Base-by-base conservation (phyloP, 2,113 vertebrate species). In the Sorex araneus region DNA sequence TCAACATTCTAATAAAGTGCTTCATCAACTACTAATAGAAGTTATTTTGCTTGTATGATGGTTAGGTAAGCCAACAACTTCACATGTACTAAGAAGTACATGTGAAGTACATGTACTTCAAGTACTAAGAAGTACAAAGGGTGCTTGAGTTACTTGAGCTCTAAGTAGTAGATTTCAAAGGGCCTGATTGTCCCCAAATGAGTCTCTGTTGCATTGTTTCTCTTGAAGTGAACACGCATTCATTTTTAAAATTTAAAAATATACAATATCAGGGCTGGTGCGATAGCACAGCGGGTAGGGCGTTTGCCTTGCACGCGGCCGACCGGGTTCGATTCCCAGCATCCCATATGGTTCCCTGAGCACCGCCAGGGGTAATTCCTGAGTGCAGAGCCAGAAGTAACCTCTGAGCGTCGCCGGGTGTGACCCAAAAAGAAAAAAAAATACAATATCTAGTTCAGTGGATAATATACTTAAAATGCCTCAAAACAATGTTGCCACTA, bases 231-330 rank as follows among this genome's bases (percentile, higher is more conserved):
- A 83, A 45, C 63, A 57, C 4, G 30, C 1, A 16, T 86, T 89
- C 45, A 57, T 47, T 92, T 95, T 67, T 60, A 67, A 16, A 43
- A 86, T 81, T 77, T 76, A 81, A 67, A 67, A 45, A 45, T 45
- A 30, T 13, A n/a, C 40, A 40, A 30, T 63, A 9, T 74, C 66
- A n/a, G n/a, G n/a, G n/a, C n/a, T n/a, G n/a, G n/a, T n/a, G n/a
- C n/a, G n/a, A n/a, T n/a, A n/a, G n/a, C n/a, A n/a, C n/a, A n/a
- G n/a, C n/a, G n/a, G n/a, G n/a, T n/a, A n/a, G n/a, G n/a, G n/a
- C n/a, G n/a, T n/a, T n/a, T n/a, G n/a, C n/a, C n/a, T n/a, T n/a
- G n/a, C n/a, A n/a, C n/a, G n/a, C n/a, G n/a, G n/a, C n/a, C n/a
- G n/a, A n/a, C n/a, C n/a, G n/a, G n/a, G n/a, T n/a, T n/a, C n/a